Conservation (phyloP, 2,113 vertebrate genomes). For the Bolborhynchus lineola region DNA sequence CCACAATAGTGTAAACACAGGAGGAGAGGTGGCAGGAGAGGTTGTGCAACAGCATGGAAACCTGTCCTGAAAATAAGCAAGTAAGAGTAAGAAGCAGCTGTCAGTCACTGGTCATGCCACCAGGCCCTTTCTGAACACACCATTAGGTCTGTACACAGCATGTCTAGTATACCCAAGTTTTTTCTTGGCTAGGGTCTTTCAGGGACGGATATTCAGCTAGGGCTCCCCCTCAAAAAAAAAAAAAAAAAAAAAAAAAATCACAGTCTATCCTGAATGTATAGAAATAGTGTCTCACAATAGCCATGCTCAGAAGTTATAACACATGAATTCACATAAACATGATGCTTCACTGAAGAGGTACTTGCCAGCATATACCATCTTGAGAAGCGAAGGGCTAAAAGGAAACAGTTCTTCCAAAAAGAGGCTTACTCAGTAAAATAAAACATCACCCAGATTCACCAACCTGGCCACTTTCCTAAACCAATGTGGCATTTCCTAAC, state of each 20-base stretch:
- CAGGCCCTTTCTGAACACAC: fast-evolving
- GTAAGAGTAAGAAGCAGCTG: neutral
- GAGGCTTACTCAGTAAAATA: neutral
- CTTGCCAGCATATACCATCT: neutral
- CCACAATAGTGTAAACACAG: neutral
- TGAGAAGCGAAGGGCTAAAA: neutral
- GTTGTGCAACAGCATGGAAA: neutral
- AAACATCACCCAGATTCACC: neutral
- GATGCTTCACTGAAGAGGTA: neutral
- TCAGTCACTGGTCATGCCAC: neutral
- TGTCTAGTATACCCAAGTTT: neutral
- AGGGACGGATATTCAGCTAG: neutral
- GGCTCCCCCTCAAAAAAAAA: neutral
- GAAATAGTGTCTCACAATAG: neutral
- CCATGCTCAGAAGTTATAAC: neutral
- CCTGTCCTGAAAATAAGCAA: neutral
- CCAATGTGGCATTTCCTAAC: neutral
- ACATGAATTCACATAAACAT: neutral
- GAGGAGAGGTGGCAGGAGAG: neutral
- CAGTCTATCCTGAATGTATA: neutral
- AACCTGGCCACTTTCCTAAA: neutral
- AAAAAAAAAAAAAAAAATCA: neutral
- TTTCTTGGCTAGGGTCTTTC: neutral
- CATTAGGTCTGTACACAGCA: fast-evolving
- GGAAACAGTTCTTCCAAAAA: neutral